These are phyloP conservation scores for Zosterops lateralis DNA, from an alignment of 2,113 vertebrate species.

Conservation along the genomic window DNA sequence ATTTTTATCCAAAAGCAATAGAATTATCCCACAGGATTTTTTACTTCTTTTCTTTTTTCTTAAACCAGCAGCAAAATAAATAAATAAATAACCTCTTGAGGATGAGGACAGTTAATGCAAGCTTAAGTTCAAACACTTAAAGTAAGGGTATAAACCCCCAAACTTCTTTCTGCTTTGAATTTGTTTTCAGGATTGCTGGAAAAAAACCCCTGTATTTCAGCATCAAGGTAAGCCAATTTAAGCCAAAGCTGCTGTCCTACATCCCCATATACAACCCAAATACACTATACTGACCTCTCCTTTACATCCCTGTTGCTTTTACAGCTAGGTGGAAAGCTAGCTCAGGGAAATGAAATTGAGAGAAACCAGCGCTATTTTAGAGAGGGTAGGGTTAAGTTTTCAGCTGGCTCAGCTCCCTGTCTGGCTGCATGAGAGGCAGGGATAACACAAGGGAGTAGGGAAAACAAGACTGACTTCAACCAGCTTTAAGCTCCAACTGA, in stretches of 20 bases:
- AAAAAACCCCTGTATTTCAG: background rate
- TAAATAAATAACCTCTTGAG: background rate
- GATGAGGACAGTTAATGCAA: background rate
- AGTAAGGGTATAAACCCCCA: background rate
- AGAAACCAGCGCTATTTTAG: background rate
- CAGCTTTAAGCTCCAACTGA: background rate
- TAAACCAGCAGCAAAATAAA: background rate
- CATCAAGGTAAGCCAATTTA: background rate
- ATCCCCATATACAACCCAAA: background rate
- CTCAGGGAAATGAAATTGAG: background rate
- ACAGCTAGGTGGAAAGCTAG: background rate
- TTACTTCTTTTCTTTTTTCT: background rate
- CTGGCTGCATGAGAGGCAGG: constrained; percentile 15
- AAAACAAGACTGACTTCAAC: constrained; percentile 28
- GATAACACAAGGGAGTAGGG: background rate
- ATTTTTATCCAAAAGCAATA: background rate
- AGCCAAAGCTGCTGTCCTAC: background rate
- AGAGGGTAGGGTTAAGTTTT: constrained; percentile 37
- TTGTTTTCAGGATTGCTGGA: background rate
- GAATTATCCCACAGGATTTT: background rate
- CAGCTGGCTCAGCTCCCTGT: constrained; percentile 6
- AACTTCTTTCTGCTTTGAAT: background rate
- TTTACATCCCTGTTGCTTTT: background rate
- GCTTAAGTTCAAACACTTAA: background rate
- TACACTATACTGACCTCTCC: background rate